Evolutionary conservation across 2,113 vertebrate species (phyloP).

Genomic region (Gavia stellata): DNA sequence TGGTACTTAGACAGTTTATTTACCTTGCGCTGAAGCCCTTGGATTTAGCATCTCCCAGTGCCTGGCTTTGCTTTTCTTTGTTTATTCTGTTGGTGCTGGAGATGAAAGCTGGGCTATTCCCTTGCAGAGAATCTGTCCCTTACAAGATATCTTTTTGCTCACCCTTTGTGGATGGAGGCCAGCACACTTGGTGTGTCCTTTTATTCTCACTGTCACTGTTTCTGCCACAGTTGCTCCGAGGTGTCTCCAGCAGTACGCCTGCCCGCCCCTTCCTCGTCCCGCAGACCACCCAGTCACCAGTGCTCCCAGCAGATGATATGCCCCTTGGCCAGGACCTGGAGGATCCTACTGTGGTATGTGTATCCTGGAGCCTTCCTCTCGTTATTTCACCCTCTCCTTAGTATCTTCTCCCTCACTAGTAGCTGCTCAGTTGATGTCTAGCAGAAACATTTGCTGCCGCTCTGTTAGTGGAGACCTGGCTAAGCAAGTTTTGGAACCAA

Average conservation of each 20-base stretch:
- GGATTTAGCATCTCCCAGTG: neutral
- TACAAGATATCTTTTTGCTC: neutral
- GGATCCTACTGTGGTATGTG: neutral
- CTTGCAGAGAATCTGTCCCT: neutral
- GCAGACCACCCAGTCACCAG: constrained; percentile 4
- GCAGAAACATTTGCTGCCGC: neutral
- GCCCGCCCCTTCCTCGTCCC: constrained; percentile 34
- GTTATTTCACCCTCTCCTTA: neutral
- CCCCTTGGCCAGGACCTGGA: neutral
- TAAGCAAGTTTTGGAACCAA: neutral
- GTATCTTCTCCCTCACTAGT: neutral
- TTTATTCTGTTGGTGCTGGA: neutral
- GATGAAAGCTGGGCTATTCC: neutral
- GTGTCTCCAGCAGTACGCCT: constrained; percentile 72
- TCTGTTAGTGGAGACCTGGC: neutral
- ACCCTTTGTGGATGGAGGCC: neutral
- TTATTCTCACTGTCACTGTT: neutral
- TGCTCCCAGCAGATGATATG: constrained; percentile 3
- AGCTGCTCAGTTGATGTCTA: neutral
- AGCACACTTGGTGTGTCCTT: neutral
- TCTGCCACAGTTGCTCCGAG: constrained; percentile 33
- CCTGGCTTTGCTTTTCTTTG: neutral
- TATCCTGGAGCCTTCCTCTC: neutral
- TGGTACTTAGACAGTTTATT: neutral
- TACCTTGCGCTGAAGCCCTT: neutral